Base-by-base conservation (phyloP, 2,113 vertebrate genomes). In the Phylloscopus whistleri region DNA sequence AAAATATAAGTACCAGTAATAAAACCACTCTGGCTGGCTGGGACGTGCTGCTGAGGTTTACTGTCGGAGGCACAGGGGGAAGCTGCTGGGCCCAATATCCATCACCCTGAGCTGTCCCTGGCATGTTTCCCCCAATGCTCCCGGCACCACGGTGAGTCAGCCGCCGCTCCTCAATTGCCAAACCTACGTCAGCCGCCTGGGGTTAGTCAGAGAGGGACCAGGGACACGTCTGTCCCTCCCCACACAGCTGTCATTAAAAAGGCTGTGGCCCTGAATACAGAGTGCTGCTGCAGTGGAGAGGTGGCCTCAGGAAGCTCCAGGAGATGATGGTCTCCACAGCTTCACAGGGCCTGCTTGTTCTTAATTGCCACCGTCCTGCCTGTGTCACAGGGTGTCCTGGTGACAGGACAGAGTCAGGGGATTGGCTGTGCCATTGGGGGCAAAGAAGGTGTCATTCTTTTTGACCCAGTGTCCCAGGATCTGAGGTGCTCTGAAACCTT, bases 101-200 rank as follows among this genome's bases (percentile, higher is more conserved):
- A 64, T 72, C 62, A 78, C 53, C 51, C 95, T 89, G 69, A 91
- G 66, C 10, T 84, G 69, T 93, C 41, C 60, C 86, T 93, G 77
- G 79, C 66, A 81, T 0, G 1, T 53, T 81, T 84, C 9, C 55
- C 68, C 15, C 1, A 0, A 5, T 1, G 9, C 9, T 87, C 10
- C 30, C 0, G 0, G 48, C 19, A 3, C 14, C 46, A 14, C 2
- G 3, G 60, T 82, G 89, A 96, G 43, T 93, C 91, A 96, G 64
- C 37, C 1, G 0, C 81, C 1, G 1, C 64, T 81, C 39, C 30
- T 78, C 2, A 3, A 19, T 55, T 55, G 68, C 79, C 75, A 88
- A 69, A 55, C 55, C 59, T 24, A 33, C 6, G 3, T 90, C 79
- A 95, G 51, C 55, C 0, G 2, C 67, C 63, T 10, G 43, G 55